Evolutionary conservation across 64 coral and sea anemone genomes (phyloP), one percentile per base, ranked within the genome.

Genomic region (Exaiptasia diaphana): DNA sequence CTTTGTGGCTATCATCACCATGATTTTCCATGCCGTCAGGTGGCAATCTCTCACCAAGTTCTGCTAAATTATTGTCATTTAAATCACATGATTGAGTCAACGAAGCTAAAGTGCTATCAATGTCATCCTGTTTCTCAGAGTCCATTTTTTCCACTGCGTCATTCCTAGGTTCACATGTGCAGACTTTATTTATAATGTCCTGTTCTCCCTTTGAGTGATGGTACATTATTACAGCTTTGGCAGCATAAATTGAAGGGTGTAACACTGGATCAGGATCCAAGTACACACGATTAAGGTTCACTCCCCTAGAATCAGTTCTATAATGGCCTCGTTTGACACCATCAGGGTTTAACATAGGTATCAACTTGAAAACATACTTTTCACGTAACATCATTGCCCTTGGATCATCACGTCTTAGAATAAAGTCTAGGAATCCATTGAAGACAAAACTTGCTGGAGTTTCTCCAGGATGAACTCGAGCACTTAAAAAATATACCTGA

Each of bases 371-470:
- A 41, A 99, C 76, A 54, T 80, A 99, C 32, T 92, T 79, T 41
- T 80, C 28, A 20, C 95, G 79, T 34, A 99, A 61, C 9, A 48
- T 81, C 1, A 28, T 68, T 4, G 95, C 90, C 41, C 95, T 78
- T 18, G 90, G 95, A 35, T 99, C 95, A 52, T 85, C 85, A 32
- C 55, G 57, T 33, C 90, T 79, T 32, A 85, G 86, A 62, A 99
- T 85, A 28, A 93, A 99, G 61, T 99, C 85, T 41, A 99, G 69
- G 53, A 99, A 99, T 64, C 95, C 95, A 75, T 99, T 93, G 48
- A 99, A 99, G 8, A 99, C 95, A 81, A 92, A 99, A 76, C 95
- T 99, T 29, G 95, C 78, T 45, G 95, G 95, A 14, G 95, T 99
- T 42, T 99, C 95, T 17, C 95, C 95, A 13, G 95, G 95, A 68